Evolutionary conservation across 1,140 invertebrate species (phyloP).

Genomic region (Bombus terrestris): DNA sequence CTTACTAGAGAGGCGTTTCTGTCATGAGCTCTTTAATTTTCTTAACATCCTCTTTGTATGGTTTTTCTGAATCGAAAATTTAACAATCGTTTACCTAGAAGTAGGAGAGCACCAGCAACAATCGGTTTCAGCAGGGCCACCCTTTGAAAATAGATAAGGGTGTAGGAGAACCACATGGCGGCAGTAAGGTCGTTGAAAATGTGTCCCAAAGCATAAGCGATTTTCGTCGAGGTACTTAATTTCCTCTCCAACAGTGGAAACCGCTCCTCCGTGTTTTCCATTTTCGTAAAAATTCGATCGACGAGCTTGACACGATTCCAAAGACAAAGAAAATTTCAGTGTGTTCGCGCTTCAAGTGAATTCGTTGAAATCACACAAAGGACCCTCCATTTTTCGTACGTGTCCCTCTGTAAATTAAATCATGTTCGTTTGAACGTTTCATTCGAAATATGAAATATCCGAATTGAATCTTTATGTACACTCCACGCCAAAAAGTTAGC

Average conservation of each 20-base stretch:
- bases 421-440: background rate
- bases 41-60: accelerated
- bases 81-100: constrained; percentile 84
- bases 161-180: constrained; percentile 97
- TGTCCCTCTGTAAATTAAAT: background rate
- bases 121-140: constrained; percentile 88
- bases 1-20: too few species aligned
- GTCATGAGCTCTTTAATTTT: background rate
- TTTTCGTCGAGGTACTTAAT: constrained; percentile 81
- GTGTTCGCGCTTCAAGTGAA: background rate
- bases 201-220: constrained; percentile 92
- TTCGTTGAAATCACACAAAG: background rate
- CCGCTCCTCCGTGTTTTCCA: constrained; percentile 58
- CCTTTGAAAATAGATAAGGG: constrained; percentile 93
- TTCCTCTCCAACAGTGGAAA: constrained; percentile 72
- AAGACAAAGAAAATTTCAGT: background rate
- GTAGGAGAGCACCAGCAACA: constrained; percentile 89
- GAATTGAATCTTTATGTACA: too few species aligned
- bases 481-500: too few species aligned
- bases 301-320: background rate
- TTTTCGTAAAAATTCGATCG: background rate
- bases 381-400: background rate
- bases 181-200: constrained; percentile 95
- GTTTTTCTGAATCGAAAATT: background rate
- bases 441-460: background rate